Evolutionary conservation across 2,113 vertebrate species (phyloP).

Genomic region (Amia ocellicauda): DNA sequence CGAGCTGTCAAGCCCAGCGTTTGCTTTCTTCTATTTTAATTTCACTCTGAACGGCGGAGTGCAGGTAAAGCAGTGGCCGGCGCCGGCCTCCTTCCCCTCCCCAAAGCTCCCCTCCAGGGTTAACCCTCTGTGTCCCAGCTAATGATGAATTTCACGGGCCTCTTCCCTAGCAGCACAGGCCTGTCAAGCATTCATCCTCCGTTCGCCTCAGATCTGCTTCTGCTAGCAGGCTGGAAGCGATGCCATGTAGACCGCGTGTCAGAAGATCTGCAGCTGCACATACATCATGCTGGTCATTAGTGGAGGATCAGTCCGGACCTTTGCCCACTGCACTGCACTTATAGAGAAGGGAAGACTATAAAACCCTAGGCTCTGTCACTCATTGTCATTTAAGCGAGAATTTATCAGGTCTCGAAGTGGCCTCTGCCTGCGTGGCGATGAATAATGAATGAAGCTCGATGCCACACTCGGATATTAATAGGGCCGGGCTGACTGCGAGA

Average conservation of each 20-base stretch:
- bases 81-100: constrained; percentile 42
- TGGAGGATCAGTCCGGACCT: constrained; percentile 78
- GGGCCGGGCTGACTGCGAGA: constrained; percentile 78
- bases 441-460: constrained; percentile 97
- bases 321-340: constrained; percentile 76
- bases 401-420: constrained; percentile 89
- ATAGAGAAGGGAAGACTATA: constrained; percentile 73
- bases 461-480: constrained; percentile 86
- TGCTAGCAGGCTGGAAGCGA: constrained; percentile 62
- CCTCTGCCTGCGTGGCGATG: constrained; percentile 89
- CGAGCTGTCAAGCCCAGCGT: background rate
- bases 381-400: constrained; percentile 93
- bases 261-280: constrained; percentile 72
- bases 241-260: constrained; percentile 64
- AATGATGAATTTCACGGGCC: constrained; percentile 41
- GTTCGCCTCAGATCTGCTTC: constrained; percentile 29
- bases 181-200: constrained; percentile 56
- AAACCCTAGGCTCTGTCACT: constrained; percentile 92
- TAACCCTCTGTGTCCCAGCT: constrained; percentile 63
- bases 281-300: constrained; percentile 90
- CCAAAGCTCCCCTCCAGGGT: constrained; percentile 47
- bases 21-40: background rate
- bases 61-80: constrained; percentile 8
- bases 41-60: background rate
- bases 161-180: constrained; percentile 40